Evolutionary conservation across 2,113 vertebrate genomes (phyloP).

Genomic region (Stictonetta naevosa): DNA sequence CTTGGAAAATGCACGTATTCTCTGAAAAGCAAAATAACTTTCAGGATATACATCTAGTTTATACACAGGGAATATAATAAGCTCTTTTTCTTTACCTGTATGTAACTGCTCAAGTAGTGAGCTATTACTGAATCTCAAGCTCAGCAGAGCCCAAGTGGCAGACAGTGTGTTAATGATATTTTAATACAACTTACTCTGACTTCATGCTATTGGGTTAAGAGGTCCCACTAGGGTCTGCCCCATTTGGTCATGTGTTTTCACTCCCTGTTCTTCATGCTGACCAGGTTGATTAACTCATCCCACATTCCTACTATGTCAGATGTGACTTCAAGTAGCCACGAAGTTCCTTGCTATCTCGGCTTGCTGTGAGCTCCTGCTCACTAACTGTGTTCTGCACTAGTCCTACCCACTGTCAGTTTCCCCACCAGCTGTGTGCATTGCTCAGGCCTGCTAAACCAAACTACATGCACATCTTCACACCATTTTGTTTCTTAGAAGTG

Average conservation of each 20-base stretch:
- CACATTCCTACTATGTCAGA: rapidly evolving
- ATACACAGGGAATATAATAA: not conserved
- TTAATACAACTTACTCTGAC: not conserved
- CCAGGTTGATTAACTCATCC: not conserved
- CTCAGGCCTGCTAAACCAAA: not conserved
- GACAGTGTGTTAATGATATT: not conserved
- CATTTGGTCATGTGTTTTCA: rapidly evolving
- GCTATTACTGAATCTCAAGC: rapidly evolving
- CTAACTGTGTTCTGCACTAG: not conserved
- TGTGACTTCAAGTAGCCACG: not conserved
- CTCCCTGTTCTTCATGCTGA: not conserved
- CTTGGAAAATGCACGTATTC: not conserved
- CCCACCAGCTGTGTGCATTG: not conserved
- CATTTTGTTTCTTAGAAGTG: not conserved
- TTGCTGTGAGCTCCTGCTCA: not conserved
- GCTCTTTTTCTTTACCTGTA: not conserved
- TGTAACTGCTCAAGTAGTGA: not conserved
- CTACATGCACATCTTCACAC: not conserved
- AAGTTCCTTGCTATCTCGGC: not conserved
- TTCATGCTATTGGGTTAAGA: not conserved
- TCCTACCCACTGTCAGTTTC: not conserved
- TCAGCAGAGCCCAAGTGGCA: not conserved
- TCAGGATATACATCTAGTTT: not conserved
- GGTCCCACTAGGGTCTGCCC: not conserved
- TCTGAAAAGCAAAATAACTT: not conserved